Conservation (phyloP, 2,888 invertebrate species). For the Cryptus armator region DNA sequence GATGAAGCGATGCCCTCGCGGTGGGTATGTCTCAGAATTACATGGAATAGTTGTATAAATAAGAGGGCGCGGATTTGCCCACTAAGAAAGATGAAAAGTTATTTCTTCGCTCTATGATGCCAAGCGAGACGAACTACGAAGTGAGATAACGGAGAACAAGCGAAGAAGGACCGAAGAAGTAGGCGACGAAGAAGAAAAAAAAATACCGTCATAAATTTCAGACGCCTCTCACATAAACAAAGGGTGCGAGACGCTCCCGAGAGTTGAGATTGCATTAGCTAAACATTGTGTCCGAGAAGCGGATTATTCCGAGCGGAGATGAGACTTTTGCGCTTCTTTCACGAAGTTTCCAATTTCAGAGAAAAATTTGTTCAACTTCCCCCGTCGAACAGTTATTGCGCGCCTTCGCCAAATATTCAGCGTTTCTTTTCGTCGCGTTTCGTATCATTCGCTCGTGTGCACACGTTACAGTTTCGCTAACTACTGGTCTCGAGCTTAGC, state of each 20-base stretch:
- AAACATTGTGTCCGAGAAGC: constrained; percentile 68
- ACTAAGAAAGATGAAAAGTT: constrained; percentile 77
- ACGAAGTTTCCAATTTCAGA: constrained; percentile 14
- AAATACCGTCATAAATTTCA: constrained; percentile 75
- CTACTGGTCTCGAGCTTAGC: constrained; percentile 34
- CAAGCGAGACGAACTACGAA: not conserved
- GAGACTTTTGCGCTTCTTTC: not conserved
- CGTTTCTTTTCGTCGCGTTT: not conserved
- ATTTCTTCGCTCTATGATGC: constrained; percentile 69
- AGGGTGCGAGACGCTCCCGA: constrained; percentile 65
- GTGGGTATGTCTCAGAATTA: constrained; percentile 18
- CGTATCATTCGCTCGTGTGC: constrained; percentile 7
- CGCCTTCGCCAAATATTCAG: not conserved
- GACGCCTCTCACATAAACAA: constrained; percentile 74
- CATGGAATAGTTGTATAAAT: constrained; percentile 71
- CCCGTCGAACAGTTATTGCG: not conserved
- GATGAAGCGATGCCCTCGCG: constrained; percentile 31
- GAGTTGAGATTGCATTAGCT: constrained; percentile 75
- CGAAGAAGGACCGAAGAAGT: constrained; percentile 32
- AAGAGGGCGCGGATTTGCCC: constrained; percentile 70
- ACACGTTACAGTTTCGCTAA: constrained; percentile 45
- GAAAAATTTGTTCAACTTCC: constrained; percentile 43
- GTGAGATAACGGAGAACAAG: constrained; percentile 17
- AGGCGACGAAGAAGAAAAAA: constrained; percentile 60
- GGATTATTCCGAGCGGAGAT: constrained; percentile 4